Evolutionary conservation across 2,888 invertebrate genomes (phyloP), one percentile per base, ranked within the genome.

Genomic region (Meteorus colon): DNA sequence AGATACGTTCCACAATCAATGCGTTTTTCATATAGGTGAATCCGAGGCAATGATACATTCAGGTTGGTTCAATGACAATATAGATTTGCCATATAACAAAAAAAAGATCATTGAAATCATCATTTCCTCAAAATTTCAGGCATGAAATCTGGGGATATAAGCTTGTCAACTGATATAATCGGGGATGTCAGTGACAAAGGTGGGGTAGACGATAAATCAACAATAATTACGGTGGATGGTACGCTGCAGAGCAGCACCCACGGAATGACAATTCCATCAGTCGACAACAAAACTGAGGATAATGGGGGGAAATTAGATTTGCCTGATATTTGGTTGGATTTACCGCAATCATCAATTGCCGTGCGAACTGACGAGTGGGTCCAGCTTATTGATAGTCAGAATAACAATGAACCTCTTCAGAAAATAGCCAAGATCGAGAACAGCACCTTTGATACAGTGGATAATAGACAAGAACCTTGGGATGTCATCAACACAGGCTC

Each of bases 21-120:
- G 84, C 88, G 84, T 83, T 85, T 88, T 88, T 88, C 88, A 80
- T 85, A 83, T 82, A 88, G 89, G 88, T 89, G 89, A 89, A 89
- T 86, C 84, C 45, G 70, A 78, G 24, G 79, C 82, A 79, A 80
- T 78, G 80, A 85, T 85, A 81, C 78, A 85, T 81, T 86, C 85
- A 86, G 89, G 89, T 89, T 65, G 79, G 65, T 34, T 27, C 14
- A 63, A 45, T 41, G 19, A 31, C 8, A 2, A 14, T 27, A 60
- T 4, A 60, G 16, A 48, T 48, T 55, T 19, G 19, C 8, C 41
- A 41, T 2, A 8, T 41, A 6, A 24, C 24, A 24, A 8, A n/a
- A 19, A 55, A 19, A 19, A 4, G 19, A 55, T 55, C 51, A 67
- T 63, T 41, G 12, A 51, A 59, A 29, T n/a, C 31, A 51, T 45